phyloP scores from a whole-genome alignment of 2,113 vertebrate species.

The Shinisaurus crocodilurus region DNA sequence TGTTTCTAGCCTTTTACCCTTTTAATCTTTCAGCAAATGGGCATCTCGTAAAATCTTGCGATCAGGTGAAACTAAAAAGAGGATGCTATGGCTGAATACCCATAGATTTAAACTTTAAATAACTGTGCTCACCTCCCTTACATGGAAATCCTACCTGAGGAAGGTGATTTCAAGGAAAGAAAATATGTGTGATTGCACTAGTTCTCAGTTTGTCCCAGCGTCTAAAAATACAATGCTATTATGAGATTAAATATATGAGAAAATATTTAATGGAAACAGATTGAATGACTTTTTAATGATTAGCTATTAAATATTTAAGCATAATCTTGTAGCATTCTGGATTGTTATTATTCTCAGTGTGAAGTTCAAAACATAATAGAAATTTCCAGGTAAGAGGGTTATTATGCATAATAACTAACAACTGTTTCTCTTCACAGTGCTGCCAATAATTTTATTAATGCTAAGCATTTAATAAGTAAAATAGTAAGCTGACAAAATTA shows the following conservation, averaged over 20 bases:
- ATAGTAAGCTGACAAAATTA: constrained; percentile 10
- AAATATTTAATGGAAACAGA: constrained; percentile 39
- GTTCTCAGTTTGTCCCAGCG: neutral
- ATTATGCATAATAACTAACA: constrained; percentile 29
- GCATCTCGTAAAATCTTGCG: neutral
- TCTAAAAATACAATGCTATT: constrained; percentile 11
- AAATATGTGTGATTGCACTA: neutral
- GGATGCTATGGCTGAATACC: neutral
- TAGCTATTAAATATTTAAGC: constrained; percentile 31
- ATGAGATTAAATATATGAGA: constrained; percentile 28
- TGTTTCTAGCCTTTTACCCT: neutral
- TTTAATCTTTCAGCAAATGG: neutral
- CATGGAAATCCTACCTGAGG: neutral
- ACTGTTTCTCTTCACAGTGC: neutral
- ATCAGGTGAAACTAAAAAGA: neutral
- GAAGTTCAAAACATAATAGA: constrained; percentile 34
- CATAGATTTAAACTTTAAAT: neutral
- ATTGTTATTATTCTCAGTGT: constrained; percentile 35
- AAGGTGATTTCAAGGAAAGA: neutral
- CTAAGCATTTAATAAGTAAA: constrained; percentile 27
- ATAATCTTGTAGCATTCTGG: constrained; percentile 20
- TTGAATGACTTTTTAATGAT: constrained; percentile 37
- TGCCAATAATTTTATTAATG: constrained; percentile 30
- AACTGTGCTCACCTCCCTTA: neutral
- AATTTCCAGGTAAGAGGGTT: constrained; percentile 20